Conservation (phyloP, 2,797 vertebrate genomes). For the Onychomys torridus region DNA sequence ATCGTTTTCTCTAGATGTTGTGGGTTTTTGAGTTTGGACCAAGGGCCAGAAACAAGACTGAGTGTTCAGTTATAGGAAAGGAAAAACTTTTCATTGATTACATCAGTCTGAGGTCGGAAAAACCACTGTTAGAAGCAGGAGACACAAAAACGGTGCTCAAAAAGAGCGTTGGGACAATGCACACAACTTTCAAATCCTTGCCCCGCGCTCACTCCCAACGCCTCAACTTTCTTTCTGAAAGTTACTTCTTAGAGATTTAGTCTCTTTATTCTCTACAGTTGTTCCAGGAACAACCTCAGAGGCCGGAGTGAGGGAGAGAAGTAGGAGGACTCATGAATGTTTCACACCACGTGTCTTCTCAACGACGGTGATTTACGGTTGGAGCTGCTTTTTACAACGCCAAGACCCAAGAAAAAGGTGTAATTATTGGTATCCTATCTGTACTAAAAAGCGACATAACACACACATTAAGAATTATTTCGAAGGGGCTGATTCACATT, state of each 20-base stretch:
- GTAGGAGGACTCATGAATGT: neutral
- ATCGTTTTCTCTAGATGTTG: neutral
- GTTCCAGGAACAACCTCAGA: neutral
- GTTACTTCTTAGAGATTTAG: neutral
- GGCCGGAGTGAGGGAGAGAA: neutral
- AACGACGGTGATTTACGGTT: neutral
- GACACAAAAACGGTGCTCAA: neutral
- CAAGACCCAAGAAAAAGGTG: neutral
- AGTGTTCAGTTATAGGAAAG: neutral
- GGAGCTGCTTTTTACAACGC: slow-evolving; percentile 4
- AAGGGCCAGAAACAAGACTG: neutral
- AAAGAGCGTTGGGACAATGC: neutral
- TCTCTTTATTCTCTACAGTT: neutral
- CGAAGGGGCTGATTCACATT: neutral
- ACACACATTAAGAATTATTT: neutral
- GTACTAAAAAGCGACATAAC: neutral
- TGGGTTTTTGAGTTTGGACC: neutral
- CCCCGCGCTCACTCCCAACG: neutral
- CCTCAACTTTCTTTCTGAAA: neutral
- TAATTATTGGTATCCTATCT: neutral
- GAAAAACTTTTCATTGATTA: neutral
- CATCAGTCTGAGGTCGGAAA: neutral
- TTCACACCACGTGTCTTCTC: neutral
- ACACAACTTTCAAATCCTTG: neutral
- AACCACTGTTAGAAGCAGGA: neutral